Conservation (phyloP, 2,797 vertebrate genomes). For the Chaetophractus vellerosus region DNA sequence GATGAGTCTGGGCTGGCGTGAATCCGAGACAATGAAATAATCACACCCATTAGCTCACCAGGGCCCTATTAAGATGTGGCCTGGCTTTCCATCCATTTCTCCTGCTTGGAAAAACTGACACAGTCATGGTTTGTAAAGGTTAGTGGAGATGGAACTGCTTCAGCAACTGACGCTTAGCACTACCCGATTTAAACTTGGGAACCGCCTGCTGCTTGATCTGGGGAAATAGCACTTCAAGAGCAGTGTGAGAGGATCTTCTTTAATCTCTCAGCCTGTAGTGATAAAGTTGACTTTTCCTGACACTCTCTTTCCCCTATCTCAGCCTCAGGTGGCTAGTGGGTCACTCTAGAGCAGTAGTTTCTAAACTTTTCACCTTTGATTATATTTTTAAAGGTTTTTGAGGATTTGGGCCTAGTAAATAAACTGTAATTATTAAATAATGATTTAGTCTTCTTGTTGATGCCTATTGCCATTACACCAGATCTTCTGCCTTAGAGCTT, state of each 20-base stretch:
- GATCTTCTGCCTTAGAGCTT: neutral
- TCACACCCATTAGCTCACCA: conserved; percentile 74
- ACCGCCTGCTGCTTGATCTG: conserved; percentile 49
- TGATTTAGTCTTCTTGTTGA: neutral
- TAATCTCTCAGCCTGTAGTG: neutral
- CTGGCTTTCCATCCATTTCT: conserved; percentile 78
- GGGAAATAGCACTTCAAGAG: neutral
- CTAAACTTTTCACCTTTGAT: neutral
- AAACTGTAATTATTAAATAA: neutral
- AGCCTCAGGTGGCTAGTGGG: neutral
- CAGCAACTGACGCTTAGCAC: neutral
- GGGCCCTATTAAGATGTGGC: conserved; percentile 79
- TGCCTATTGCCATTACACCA: too few species aligned
- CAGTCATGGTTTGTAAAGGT: conserved; percentile 71
- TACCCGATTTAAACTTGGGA: neutral
- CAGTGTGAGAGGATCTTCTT: neutral
- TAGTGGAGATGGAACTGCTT: conserved; percentile 55
- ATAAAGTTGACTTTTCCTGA: conserved; percentile 3
- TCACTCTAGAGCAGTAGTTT: neutral
- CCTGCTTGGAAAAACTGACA: conserved; percentile 81
- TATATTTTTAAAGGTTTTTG: conserved; percentile 14
- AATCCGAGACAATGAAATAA: conserved; percentile 83
- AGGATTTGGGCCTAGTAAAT: conserved; percentile 34
- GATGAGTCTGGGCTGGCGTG: conserved; percentile 84
- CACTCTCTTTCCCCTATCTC: neutral